Conservation (phyloP, 2,888 invertebrate species). For the Copidosoma aretas region DNA sequence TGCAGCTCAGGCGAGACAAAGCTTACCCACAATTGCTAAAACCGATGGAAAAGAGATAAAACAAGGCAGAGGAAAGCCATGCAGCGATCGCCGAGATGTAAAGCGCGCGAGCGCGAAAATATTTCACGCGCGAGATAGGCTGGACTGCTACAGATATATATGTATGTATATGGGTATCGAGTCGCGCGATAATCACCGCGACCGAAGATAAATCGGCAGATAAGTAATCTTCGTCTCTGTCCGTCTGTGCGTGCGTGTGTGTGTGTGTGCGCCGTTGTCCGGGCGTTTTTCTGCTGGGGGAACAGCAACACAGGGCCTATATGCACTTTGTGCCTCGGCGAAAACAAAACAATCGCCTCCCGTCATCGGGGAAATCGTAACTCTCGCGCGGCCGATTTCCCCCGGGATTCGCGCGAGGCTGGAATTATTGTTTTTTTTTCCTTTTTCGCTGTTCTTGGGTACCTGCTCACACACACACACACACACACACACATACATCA, state of each 20-base stretch:
- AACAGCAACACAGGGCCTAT: no score
- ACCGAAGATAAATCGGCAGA: constrained; percentile 31
- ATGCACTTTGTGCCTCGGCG: no score
- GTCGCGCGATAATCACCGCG: constrained; percentile 17
- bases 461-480: no score
- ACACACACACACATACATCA: no score
- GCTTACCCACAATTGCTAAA: no score
- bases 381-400: no score
- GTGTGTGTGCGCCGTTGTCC: neutral
- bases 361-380: no score
- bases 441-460: no score
- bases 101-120: constrained; percentile 4
- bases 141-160: neutral
- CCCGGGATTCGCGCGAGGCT: no score
- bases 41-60: neutral
- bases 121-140: neutral
- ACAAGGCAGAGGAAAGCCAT: neutral
- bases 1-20: no score
- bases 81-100: neutral
- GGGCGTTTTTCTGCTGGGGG: neutral
- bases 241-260: neutral
- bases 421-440: no score
- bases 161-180: constrained; percentile 32
- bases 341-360: no score
- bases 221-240: constrained; percentile 19